Conservation (phyloP, 2,113 vertebrate species). For the Mormyrus lacerda region DNA sequence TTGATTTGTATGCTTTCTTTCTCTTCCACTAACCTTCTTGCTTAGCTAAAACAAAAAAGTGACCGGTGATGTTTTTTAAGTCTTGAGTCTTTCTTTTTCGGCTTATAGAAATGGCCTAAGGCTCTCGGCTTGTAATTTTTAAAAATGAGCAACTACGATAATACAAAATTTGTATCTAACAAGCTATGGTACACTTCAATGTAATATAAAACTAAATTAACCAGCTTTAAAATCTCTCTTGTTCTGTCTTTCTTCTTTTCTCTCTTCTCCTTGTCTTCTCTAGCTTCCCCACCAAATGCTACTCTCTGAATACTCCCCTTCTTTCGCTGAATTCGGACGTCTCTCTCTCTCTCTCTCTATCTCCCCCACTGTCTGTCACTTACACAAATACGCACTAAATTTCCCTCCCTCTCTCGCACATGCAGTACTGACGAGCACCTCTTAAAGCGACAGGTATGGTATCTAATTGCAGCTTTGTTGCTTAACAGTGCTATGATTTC, state of each 20-base stretch:
- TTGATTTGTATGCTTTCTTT: neutral
- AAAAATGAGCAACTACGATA: neutral
- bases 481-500: neutral
- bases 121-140: neutral
- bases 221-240: conserved; percentile 18
- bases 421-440: neutral
- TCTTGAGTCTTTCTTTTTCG: conserved; percentile 1
- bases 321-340: neutral
- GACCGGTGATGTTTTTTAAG: neutral
- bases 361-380: conserved; percentile 19
- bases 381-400: conserved; percentile 1
- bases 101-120: neutral
- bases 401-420: conserved; percentile 13
- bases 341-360: conserved; percentile 11
- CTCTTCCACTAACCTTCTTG: neutral
- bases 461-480: neutral
- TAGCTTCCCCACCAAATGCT: conserved; percentile 22
- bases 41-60: neutral
- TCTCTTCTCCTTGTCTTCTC: conserved; percentile 28
- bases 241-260: conserved; percentile 22
- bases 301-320: conserved; percentile 18
- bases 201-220: neutral
- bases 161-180: neutral
- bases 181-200: neutral
- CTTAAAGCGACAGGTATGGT: conserved; percentile 16